Evolutionary conservation across 2,113 vertebrate genomes (phyloP), one percentile per base, ranked within the genome.

Genomic region (Catagonus wagneri): DNA sequence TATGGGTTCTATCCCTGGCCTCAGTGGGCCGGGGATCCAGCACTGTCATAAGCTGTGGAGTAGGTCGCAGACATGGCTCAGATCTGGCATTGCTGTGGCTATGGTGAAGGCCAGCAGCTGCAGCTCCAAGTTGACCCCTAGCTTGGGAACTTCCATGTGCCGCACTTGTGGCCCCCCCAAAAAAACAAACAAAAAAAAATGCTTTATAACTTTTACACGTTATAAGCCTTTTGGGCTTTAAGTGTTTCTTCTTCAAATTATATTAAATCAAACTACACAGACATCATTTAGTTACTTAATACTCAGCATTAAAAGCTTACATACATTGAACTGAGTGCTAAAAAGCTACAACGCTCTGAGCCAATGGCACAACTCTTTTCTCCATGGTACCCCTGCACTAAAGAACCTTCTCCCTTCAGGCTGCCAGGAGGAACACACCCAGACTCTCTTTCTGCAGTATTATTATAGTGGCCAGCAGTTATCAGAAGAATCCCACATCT

Each of bases 191-290:
- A 44, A 44, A 44, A 44, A 44, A 44, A 44, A 44, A 44, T 44
- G n/a, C n/a, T n/a, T n/a, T 44, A 56, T 91, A 84, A 72, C 27
- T 44, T 95, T 44, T 65, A 75, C 2, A 87, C 1, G 68, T 39
- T 69, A 75, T 29, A 83, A 92, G 16, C 19, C 22, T 93, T 93
- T 85, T 80, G 22, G 23, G 39, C 10, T 93, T 96, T 89, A 29
- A 88, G 56, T 81, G 78, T 63, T 88, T 78, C 32, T 36, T 69
- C 25, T 93, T 91, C 72, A 36, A 85, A 54, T 72, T 65, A 44
- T n/a, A 93, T 69, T 90, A 90, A 81, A 80, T 4, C 7, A 89
- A 54, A 44, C 60, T 22, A 39, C 15, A 66, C 5, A 72, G 27
- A 60, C 6, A 11, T 2, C 5, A 19, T 32, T 88, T 36, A 79